A percentile compares a stretch with the other conserved stretches of the same genome.
These are phyloP conservation scores for Xylota segnis DNA, from an alignment of 2,888 invertebrate species.

Conservation along the genomic window DNA sequence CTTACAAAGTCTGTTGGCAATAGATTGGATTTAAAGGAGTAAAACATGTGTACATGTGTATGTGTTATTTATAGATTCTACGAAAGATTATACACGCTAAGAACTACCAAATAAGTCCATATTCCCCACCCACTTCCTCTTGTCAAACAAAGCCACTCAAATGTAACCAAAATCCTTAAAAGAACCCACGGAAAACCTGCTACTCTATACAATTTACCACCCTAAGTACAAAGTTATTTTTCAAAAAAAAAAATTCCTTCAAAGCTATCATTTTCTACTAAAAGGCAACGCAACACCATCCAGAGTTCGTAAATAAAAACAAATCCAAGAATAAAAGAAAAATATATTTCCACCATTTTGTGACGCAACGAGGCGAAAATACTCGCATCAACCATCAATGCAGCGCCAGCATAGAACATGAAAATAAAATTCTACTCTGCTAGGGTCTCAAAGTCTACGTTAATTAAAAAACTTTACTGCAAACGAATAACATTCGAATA, in stretches of 20 bases:
- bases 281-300: constrained; percentile 14
- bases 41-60: no score
- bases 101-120: no score
- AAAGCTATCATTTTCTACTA: constrained; percentile 23
- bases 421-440: not conserved
- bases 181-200: constrained; percentile 28
- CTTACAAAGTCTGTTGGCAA: no score
- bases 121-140: no score
- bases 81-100: no score
- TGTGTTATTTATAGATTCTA: no score
- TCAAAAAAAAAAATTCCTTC: constrained; percentile 15
- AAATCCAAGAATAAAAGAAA: not conserved
- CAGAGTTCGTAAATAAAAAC: constrained; percentile 13
- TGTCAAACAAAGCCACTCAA: not conserved
- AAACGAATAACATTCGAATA: constrained; percentile 28
- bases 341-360: constrained; percentile 55
- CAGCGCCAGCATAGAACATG: constrained; percentile 2
- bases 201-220: constrained; percentile 13
- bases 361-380: constrained; percentile 51
- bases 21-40: no score
- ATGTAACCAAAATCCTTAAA: constrained; percentile 13
- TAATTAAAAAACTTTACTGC: constrained; percentile 6
- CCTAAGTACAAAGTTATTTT: not conserved
- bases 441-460: not conserved
- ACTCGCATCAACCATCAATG: constrained; percentile 4